These are phyloP conservation scores for Edolisoma coerulescens DNA, from an alignment of 2,113 vertebrate genomes.

Conservation along the genomic window DNA sequence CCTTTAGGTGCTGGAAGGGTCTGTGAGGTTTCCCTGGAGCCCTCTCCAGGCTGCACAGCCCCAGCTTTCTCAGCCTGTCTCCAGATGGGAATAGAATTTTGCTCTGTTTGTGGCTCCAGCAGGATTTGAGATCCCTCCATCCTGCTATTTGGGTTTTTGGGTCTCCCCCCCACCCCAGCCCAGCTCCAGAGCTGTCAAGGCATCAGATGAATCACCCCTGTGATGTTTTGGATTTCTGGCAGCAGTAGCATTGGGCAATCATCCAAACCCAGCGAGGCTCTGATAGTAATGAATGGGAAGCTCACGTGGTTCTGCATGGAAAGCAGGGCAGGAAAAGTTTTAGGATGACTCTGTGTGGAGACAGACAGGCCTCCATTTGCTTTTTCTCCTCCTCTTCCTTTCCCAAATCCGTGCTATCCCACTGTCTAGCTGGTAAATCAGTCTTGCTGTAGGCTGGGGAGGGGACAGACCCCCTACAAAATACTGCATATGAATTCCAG, in stretches of 20 bases:
- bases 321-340: neutral
- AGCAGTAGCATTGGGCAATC: neutral
- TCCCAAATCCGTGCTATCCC: accelerated
- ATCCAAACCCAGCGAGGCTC: neutral
- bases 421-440: neutral
- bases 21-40: neutral
- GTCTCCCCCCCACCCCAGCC: neutral
- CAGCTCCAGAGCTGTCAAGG: neutral
- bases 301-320: neutral
- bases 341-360: neutral
- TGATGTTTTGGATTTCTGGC: conserved; percentile 15
- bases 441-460: neutral
- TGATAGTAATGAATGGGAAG: neutral
- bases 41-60: neutral
- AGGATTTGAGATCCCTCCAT: neutral
- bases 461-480: neutral
- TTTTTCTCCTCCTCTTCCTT: neutral
- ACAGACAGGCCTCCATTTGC: neutral
- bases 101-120: neutral
- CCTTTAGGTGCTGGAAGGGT: neutral
- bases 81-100: neutral
- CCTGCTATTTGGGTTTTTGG: neutral
- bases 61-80: neutral
- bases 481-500: accelerated
- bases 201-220: conserved; percentile 2